These are phyloP conservation scores for Hirtodrosophila trivittata DNA, from an alignment of 2,888 invertebrate genomes.

Conservation along the genomic window DNA sequence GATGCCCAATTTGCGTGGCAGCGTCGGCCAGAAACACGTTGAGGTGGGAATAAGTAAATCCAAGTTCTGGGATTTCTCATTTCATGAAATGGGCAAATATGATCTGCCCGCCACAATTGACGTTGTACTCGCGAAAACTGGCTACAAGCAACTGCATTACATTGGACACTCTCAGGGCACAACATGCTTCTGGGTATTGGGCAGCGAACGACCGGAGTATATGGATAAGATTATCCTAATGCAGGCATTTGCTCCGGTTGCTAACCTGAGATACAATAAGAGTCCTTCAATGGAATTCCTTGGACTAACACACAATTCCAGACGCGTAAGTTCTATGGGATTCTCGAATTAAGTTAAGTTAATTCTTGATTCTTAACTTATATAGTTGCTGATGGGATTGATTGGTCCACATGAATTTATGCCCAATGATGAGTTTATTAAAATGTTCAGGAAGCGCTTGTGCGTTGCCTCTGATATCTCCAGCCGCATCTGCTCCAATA, in stretches of 20 bases:
- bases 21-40: conserved; percentile 85
- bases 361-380: too few species aligned
- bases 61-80: conserved; percentile 87
- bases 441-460: conserved; percentile 84
- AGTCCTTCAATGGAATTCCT: conserved; percentile 1
- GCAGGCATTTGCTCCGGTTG: conserved; percentile 85
- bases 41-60: conserved; percentile 81
- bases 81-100: conserved; percentile 88
- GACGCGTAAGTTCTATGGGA: not conserved
- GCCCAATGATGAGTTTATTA: conserved; percentile 9
- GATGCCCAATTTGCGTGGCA: conserved; percentile 88
- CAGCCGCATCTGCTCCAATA: conserved; percentile 87
- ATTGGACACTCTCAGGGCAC: conserved; percentile 87
- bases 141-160: conserved; percentile 85
- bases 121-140: conserved; percentile 85
- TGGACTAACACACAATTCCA: not conserved
- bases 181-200: conserved; percentile 86
- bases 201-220: conserved; percentile 85
- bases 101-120: conserved; percentile 93
- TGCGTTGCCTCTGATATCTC: conserved; percentile 86
- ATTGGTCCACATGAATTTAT: conserved; percentile 7
- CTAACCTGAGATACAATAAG: conserved; percentile 81
- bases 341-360: too few species aligned
- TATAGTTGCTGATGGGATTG: not conserved
- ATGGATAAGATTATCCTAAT: conserved; percentile 84